phyloP scores from a whole-genome alignment of 2,113 vertebrate species.

The Gobiocypris rarus region DNA sequence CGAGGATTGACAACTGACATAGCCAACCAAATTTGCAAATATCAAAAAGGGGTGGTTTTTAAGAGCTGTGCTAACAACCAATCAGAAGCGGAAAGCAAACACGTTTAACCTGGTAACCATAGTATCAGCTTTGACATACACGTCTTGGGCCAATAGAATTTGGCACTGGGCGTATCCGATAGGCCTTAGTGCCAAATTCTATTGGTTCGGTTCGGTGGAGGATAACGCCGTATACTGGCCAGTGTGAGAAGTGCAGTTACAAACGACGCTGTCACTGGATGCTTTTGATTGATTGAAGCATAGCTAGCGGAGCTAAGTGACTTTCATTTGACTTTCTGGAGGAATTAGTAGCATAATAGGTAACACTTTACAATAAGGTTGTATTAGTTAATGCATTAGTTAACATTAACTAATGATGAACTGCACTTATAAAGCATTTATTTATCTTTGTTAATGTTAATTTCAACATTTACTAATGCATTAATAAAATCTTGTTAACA shows the following conservation, averaged over 20 bases:
- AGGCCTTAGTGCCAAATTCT: background rate
- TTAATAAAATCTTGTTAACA: too few species aligned
- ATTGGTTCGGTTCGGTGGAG: background rate
- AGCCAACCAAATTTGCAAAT: slow-evolving; percentile 33
- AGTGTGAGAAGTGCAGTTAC: background rate
- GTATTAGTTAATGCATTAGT: too few species aligned
- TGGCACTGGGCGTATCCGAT: background rate
- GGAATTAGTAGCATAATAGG: too few species aligned
- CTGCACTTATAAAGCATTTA: too few species aligned
- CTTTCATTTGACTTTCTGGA: too few species aligned
- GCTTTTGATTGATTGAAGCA: too few species aligned
- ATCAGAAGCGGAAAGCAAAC: background rate
- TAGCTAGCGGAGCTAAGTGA: too few species aligned
- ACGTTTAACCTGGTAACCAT: background rate
- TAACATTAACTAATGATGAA: too few species aligned
- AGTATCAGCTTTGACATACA: background rate
- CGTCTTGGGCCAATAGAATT: background rate
- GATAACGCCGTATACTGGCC: background rate
- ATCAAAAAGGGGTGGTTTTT: slow-evolving; percentile 18
- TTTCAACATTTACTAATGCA: too few species aligned
- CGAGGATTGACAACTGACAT: slow-evolving; percentile 14
- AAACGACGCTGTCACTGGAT: background rate
- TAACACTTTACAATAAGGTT: too few species aligned
- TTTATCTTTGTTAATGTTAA: too few species aligned
- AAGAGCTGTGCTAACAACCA: background rate